A percentile compares a stretch with the other conserved stretches of the same genome.
phyloP scores from a whole-genome alignment of 37 sponge, comb jelly and placozoan species.

The Theonella swinhoei region DNA sequence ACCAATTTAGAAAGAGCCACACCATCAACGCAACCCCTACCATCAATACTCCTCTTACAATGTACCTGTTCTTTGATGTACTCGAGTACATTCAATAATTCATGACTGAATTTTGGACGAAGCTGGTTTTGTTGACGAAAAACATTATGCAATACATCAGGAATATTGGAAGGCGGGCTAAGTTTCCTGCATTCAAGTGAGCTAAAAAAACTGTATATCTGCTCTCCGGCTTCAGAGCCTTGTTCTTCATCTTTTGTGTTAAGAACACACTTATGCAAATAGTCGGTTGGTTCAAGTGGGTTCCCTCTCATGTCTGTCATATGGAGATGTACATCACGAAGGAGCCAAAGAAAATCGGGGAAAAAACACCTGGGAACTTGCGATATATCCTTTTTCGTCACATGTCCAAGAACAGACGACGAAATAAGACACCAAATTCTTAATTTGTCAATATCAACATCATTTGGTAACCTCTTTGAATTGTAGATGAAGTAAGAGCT shows the following conservation, averaged over 20 bases:
- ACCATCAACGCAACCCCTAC: not conserved
- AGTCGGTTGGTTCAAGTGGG: not conserved
- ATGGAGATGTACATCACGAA: not conserved
- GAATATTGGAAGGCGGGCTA: not conserved
- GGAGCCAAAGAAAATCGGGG: not conserved
- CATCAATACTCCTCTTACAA: not conserved
- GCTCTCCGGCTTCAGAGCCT: not conserved
- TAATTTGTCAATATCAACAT: not conserved
- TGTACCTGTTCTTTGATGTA: not conserved
- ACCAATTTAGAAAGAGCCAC: not conserved
- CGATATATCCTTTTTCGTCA: not conserved
- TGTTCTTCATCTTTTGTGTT: too few species aligned
- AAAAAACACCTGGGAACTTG: not conserved
- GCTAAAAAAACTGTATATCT: not conserved
- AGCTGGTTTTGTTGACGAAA: not conserved
- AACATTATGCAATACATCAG: not conserved
- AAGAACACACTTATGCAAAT: not conserved
- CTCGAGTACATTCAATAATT: not conserved
- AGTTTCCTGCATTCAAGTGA: not conserved
- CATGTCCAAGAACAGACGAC: not conserved
- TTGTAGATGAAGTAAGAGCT: not conserved
- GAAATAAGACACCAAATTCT: not conserved
- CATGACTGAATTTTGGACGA: not conserved
- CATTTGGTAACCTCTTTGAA: not conserved
- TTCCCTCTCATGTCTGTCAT: not conserved